A percentile compares a stretch with the other conserved stretches of the same genome.
These are phyloP conservation scores for Tamandua tetradactyla DNA, from an alignment of 2,797 vertebrate species.

Conservation along the genomic window DNA sequence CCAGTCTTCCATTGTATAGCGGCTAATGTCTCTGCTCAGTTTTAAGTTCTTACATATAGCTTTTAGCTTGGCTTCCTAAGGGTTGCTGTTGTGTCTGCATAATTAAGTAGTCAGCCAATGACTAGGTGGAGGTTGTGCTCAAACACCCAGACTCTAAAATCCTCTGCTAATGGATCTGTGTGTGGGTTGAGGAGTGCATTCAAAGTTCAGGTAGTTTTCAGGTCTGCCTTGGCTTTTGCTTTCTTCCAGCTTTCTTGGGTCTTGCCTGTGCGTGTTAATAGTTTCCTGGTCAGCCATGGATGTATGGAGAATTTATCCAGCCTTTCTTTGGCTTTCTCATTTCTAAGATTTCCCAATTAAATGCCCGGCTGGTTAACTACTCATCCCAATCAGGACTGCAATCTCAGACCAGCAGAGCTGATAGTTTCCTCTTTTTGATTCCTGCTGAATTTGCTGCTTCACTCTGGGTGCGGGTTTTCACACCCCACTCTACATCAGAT, in stretches of 20 bases:
- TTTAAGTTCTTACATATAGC: not conserved
- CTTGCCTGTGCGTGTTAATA: too few relatives aligned
- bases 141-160: not conserved
- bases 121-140: not conserved
- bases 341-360: slow-evolving; percentile 19
- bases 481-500: not conserved
- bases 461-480: not conserved
- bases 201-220: too few relatives aligned
- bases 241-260: not conserved
- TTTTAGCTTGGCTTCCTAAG: slow-evolving; percentile 7
- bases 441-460: not conserved
- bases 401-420: not conserved
- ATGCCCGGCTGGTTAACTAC: not conserved
- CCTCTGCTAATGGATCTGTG: too few relatives aligned
- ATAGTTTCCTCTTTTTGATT: not conserved
- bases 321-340: not conserved
- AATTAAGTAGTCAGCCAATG: not conserved
- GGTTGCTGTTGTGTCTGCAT: not conserved
- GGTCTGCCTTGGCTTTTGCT: too few relatives aligned
- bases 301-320: not conserved
- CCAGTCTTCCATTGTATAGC: not conserved
- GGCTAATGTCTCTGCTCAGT: not conserved
- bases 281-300: not conserved
- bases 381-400: not conserved
- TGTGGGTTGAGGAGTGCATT: too few relatives aligned